phyloP scores from a whole-genome alignment of 2,888 invertebrate species.

The Thymelicus sylvestris region DNA sequence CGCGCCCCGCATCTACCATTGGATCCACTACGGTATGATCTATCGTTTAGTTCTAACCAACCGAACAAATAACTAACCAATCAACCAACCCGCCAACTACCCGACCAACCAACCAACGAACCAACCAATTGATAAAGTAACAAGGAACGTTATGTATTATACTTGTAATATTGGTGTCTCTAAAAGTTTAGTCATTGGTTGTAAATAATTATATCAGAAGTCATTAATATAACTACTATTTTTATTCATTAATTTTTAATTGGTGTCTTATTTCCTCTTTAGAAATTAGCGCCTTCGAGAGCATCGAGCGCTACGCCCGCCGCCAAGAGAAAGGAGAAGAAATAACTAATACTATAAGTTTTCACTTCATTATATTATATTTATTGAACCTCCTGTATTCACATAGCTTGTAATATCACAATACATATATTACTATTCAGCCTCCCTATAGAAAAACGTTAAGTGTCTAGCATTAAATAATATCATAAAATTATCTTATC shows the following conservation, averaged over 20 bases:
- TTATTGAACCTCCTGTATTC: slow-evolving; percentile 77
- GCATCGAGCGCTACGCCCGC: slow-evolving; percentile 78
- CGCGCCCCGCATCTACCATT: slow-evolving; percentile 45
- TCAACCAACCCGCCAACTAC: too few species aligned
- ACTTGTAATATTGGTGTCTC: too few species aligned
- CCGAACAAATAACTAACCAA: too few species aligned
- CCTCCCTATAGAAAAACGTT: slow-evolving; percentile 59
- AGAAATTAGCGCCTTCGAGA: slow-evolving; percentile 66
- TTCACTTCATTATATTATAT: slow-evolving; percentile 76
- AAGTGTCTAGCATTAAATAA: slow-evolving; percentile 19
- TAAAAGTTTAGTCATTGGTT: too few species aligned
- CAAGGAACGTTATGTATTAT: too few species aligned
- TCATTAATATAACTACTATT: too few species aligned
- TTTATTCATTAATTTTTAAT: background rate
- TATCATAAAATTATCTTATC: slow-evolving; percentile 23
- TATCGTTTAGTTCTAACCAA: too few species aligned
- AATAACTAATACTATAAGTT: slow-evolving; percentile 73
- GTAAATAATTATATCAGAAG: too few species aligned
- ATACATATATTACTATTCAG: slow-evolving; percentile 69
- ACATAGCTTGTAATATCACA: slow-evolving; percentile 82
- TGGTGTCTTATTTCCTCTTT: slow-evolving; percentile 33
- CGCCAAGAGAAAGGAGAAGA: slow-evolving; percentile 81
- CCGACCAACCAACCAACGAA: too few species aligned
- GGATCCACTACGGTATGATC: background rate
- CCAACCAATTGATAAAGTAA: too few species aligned